Evolutionary conservation across 2,888 invertebrate genomes (phyloP).

Genomic region (Cryptophagus acutangulus): DNA sequence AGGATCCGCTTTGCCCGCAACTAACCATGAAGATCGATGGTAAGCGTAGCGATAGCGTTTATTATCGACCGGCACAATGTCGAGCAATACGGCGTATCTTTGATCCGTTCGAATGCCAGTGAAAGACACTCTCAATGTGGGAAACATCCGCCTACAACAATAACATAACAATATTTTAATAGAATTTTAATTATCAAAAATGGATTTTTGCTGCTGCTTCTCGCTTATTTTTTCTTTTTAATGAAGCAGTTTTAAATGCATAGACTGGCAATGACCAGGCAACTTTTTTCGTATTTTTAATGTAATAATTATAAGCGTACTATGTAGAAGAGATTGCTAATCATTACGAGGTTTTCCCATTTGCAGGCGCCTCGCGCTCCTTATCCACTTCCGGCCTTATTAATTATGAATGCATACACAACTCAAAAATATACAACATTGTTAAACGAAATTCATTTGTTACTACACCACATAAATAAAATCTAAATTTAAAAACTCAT

Average conservation of each 20-base stretch:
- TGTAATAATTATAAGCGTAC: constrained; percentile 21
- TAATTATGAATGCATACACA: constrained; percentile 31
- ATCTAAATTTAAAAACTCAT: no score
- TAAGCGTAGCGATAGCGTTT: constrained; percentile 78
- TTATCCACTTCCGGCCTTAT: constrained; percentile 26
- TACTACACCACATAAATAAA: no score
- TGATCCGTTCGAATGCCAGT: constrained; percentile 61
- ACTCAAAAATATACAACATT: constrained; percentile 29
- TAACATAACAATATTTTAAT: constrained; percentile 20
- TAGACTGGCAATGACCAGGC: constrained; percentile 38
- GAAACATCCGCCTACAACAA: constrained; percentile 73
- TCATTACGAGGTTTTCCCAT: constrained; percentile 35
- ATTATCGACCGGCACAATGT: constrained; percentile 76
- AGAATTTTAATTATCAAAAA: background rate
- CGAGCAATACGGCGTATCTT: constrained; percentile 69
- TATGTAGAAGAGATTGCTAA: constrained; percentile 39
- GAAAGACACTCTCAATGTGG: constrained; percentile 71
- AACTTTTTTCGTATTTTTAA: constrained; percentile 27
- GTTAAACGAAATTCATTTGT: no score
- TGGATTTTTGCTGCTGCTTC: no score
- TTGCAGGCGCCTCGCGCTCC: constrained; percentile 26
- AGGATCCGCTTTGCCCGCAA: constrained; percentile 77
- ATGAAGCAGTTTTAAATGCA: no score
- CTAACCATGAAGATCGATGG: constrained; percentile 76
- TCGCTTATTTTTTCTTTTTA: no score